Evolutionary conservation across 2,797 vertebrate genomes (phyloP).

Genomic region (Buceros bicornis): DNA sequence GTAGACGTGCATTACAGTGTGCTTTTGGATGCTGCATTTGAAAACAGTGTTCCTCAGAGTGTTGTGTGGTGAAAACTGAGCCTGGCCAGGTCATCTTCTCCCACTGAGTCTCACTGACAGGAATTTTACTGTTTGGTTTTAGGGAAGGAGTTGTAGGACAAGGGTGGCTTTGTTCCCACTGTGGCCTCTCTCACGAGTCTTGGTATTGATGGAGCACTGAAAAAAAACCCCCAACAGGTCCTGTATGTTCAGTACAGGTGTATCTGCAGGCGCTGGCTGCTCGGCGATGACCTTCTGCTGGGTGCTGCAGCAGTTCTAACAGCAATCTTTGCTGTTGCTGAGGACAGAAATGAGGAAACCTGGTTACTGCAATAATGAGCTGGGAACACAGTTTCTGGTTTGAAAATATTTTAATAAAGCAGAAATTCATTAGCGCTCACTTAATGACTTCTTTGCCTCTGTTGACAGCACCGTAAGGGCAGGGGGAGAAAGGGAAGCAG

Average conservation of each 20-base stretch:
- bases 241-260: neutral
- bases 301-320: neutral
- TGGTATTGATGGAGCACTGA: neutral
- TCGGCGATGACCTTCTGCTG: neutral
- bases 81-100: neutral
- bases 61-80: neutral
- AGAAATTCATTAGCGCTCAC: constrained; percentile 33
- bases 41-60: neutral
- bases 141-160: neutral
- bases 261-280: neutral
- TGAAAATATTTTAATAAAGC: constrained; percentile 55
- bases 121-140: neutral
- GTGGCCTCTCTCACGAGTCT: neutral
- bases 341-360: constrained; percentile 38
- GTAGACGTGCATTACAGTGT: neutral
- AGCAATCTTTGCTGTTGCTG: neutral
- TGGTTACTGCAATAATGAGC: constrained; percentile 29
- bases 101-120: neutral
- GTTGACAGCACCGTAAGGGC: neutral
- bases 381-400: constrained; percentile 14
- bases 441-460: neutral
- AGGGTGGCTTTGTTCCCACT: neutral
- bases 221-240: fast-evolving
- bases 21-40: neutral
- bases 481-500: neutral